phyloP scores from a whole-genome alignment of 2,888 invertebrate species.

The Polydrusus tereticollis region DNA sequence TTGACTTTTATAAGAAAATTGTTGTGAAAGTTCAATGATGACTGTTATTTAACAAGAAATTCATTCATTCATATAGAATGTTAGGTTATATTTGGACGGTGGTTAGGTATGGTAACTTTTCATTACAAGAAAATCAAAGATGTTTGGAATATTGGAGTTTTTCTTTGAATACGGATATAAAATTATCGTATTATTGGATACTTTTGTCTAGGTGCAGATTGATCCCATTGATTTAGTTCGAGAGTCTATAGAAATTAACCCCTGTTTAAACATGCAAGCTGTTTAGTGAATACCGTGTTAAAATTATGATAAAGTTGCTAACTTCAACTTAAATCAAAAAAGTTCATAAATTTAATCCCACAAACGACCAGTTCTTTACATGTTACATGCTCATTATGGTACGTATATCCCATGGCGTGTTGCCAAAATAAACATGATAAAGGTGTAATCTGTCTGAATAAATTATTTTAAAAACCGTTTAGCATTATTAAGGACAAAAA shows the following conservation, averaged over 20 bases:
- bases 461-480: not conserved
- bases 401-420: not conserved
- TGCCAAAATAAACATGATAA: constrained; percentile 15
- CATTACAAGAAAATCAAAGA: no score
- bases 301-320: no score
- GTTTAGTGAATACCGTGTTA: no score
- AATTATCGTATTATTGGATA: no score
- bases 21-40: constrained; percentile 25
- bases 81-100: not conserved
- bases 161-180: no score
- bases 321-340: not conserved
- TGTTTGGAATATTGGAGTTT: no score
- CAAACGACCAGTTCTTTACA: not conserved
- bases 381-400: constrained; percentile 10
- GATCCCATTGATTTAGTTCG: no score
- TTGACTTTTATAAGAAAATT: constrained; percentile 30
- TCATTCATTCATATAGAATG: constrained; percentile 25
- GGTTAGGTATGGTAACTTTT: no score
- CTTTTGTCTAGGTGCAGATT: no score
- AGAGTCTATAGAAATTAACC: no score
- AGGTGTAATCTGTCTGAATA: constrained; percentile 4
- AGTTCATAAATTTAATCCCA: not conserved
- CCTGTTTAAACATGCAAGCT: no score
- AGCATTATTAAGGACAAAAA: not conserved
- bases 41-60: constrained; percentile 32